These are phyloP conservation scores for Erebia aethiops DNA, from an alignment of 2,888 invertebrate genomes.

Conservation along the genomic window DNA sequence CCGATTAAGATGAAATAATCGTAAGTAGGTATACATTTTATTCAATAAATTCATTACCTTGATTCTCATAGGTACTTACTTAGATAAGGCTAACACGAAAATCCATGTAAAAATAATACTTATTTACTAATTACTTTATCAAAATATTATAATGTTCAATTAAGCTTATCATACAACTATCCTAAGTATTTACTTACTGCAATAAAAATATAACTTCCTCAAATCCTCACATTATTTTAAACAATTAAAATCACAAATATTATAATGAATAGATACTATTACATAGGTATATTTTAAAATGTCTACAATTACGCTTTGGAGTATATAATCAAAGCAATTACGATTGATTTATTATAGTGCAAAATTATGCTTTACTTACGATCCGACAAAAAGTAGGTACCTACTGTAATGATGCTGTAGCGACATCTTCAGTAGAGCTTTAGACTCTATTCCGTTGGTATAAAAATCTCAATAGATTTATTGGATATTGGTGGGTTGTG, in stretches of 20 bases:
- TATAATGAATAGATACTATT: too few species aligned
- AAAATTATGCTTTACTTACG: constrained; percentile 16
- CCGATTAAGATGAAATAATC: neutral
- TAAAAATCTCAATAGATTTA: neutral
- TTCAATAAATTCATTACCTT: neutral
- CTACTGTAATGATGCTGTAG: neutral
- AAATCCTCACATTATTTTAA: too few species aligned
- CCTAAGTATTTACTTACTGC: too few species aligned
- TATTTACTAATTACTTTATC: too few species aligned
- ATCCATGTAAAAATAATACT: too few species aligned
- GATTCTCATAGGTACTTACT: too few species aligned
- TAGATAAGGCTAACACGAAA: too few species aligned
- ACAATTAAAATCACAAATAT: too few species aligned
- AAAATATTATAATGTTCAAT: too few species aligned
- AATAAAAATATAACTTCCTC: too few species aligned
- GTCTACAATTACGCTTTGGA: constrained; percentile 32
- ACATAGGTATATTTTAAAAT: constrained; percentile 3
- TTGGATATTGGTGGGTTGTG: constrained; percentile 17
- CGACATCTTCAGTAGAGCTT: neutral
- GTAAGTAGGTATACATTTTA: neutral
- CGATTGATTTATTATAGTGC: constrained; percentile 34
- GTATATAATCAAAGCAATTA: too few species aligned
- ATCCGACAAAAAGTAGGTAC: constrained; percentile 13
- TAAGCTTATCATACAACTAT: too few species aligned
- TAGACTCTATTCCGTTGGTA: neutral